These are phyloP conservation scores for Flexamia atlantica DNA, from an alignment of 2,888 invertebrate genomes.

Conservation along the genomic window DNA sequence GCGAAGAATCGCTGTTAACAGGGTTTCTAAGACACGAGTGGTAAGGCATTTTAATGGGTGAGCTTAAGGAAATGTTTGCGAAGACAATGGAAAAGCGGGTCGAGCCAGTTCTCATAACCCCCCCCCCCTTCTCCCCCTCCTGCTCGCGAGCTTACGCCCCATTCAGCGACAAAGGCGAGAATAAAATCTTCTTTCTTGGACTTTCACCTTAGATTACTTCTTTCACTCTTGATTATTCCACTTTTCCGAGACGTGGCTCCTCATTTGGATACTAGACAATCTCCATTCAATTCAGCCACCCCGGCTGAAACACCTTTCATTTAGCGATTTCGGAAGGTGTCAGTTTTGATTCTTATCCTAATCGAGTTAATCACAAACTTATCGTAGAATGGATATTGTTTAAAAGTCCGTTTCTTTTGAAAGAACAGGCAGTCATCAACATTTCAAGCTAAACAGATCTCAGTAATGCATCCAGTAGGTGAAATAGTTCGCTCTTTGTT, in stretches of 20 bases:
- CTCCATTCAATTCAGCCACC: constrained; percentile 47
- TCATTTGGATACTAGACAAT: constrained; percentile 36
- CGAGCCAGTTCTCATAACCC: constrained; percentile 33
- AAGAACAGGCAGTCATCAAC: not conserved
- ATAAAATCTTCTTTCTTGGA: constrained; percentile 57
- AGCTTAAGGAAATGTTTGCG: constrained; percentile 61
- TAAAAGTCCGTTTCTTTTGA: not conserved
- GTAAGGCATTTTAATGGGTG: constrained; percentile 58
- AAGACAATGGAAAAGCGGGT: constrained; percentile 56
- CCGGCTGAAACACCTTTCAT: constrained; percentile 31
- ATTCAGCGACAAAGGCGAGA: constrained; percentile 54
- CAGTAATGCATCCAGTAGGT: too few relatives aligned
- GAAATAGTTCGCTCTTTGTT: too few relatives aligned
- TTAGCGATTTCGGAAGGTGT: constrained; percentile 36
- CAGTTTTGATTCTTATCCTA: constrained; percentile 15
- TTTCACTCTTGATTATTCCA: constrained; percentile 57
- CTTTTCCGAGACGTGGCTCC: constrained; percentile 31
- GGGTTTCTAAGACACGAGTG: constrained; percentile 39
- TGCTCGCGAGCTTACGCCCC: constrained; percentile 13
- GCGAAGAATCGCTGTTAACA: constrained; percentile 41
- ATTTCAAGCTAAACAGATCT: not conserved
- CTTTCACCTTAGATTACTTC: constrained; percentile 57
- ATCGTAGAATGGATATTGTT: not conserved
- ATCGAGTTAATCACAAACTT: constrained; percentile 10
- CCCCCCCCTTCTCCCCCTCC: not conserved